Evolutionary conservation across 2,888 invertebrate genomes (phyloP).

Genomic region (Exephanes ischioxanthus): DNA sequence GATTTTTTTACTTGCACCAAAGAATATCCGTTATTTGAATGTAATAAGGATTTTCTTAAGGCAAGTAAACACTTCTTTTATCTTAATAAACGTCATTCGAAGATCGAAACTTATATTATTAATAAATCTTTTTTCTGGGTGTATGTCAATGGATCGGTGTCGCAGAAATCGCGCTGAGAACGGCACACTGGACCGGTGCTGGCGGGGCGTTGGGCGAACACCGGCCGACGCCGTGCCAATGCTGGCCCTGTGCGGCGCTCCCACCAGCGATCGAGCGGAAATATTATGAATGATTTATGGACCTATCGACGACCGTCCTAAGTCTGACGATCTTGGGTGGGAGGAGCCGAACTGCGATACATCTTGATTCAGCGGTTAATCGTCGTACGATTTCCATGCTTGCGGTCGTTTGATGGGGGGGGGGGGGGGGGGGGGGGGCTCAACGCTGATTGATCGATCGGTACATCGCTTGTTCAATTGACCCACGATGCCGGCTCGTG

Average conservation of each 20-base stretch:
- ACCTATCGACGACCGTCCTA: not conserved
- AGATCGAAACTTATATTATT: too few species aligned
- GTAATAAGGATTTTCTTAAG: too few species aligned
- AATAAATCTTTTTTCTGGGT: too few species aligned
- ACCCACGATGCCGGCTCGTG: slow-evolving; percentile 64
- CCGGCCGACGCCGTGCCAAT: too few species aligned
- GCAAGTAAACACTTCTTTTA: too few species aligned
- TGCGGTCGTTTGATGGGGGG: slow-evolving; percentile 71
- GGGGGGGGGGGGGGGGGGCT: slow-evolving; percentile 73
- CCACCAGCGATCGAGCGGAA: not conserved
- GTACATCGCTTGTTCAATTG: slow-evolving; percentile 70
- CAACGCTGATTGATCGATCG: slow-evolving; percentile 75
- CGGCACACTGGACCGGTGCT: not conserved
- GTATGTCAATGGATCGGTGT: too few species aligned
- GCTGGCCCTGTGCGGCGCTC: not conserved
- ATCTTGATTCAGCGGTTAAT: slow-evolving; percentile 31
- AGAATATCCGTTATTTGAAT: too few species aligned
- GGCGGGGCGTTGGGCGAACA: not conserved
- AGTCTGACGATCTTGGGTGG: not conserved
- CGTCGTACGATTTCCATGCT: slow-evolving; percentile 62
- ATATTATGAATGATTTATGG: not conserved
- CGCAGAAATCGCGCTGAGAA: too few species aligned
- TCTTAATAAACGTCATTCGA: too few species aligned
- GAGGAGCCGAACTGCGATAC: slow-evolving; percentile 19
- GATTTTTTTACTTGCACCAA: too few species aligned